Evolutionary conservation across 2,888 invertebrate genomes (phyloP), one percentile per base, ranked within the genome.

Genomic region (Schizaphis graminum): DNA sequence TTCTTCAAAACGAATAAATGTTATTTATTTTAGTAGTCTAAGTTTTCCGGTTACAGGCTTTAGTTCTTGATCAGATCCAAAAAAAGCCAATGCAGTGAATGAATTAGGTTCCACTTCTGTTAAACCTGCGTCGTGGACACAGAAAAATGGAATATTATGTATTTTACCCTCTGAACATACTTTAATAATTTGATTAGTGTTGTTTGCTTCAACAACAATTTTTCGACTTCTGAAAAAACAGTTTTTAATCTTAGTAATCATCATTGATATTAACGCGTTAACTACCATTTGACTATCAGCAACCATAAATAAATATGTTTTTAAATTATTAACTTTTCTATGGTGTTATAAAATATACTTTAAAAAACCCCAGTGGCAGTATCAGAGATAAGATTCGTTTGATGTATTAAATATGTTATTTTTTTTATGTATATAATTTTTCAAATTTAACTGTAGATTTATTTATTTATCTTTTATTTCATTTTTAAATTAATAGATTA

Each of bases 21-120:
- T 77, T 28, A 67, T 93, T 93, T 26, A 93, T 93, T 93, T 90
- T 10, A 93, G 86, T 28, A 93, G 47, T 86, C 61, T 93, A 7
- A 93, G 90, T 57, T 93, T 93, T 90, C 93, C 93, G 13, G 93
- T 93, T 26, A 93, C 61, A 61, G 90, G 90, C 61, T 93, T 93
- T 2, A 93, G 35, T 85, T 93, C 61, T n/a, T 84, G 61, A 7
- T 93, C 89, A 4, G 85, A 57, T 90, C 93, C 93, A 61, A 93
- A 93, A 86, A 93, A 90, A 28, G 93, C 93, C 0, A 90, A 28
- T 21, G 93, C 93, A 13, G 93, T 93, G 28, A 93, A 93, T 28
- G 93, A 93, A 41, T 90, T 35, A 1, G 57, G 57, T 28, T 47
- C 86, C 4, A 93, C 89, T 90, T 90, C 93, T 21, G 93, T 93